Percentiles rank a stretch among this genome's conserved stretches.
Evolutionary conservation across 2,113 vertebrate genomes (phyloP).

Genomic region (Lynx canadensis): DNA sequence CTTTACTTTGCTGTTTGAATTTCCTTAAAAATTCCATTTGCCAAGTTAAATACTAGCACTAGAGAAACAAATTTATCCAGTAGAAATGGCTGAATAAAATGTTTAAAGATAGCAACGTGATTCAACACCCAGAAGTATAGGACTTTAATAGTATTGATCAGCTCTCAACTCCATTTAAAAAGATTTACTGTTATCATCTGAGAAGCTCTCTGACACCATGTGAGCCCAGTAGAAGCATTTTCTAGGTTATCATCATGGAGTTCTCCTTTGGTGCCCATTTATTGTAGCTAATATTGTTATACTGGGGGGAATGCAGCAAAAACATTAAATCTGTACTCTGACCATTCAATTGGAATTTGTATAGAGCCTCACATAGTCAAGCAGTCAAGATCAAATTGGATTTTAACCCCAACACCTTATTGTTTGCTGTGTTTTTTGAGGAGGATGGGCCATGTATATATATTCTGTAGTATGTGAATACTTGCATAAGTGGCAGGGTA

Average conservation of each 20-base stretch:
- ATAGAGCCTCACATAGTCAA: neutral
- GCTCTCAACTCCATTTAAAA: constrained; percentile 30
- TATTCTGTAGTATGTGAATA: neutral
- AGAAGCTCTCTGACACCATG: neutral
- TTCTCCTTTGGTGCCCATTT: constrained; percentile 4
- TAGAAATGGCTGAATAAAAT: constrained; percentile 38
- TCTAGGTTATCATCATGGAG: neutral
- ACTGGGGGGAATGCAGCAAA: constrained; percentile 7
- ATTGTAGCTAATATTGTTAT: neutral
- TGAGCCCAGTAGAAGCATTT: constrained; percentile 30
- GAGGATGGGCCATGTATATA: neutral
- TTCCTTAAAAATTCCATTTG: constrained; percentile 53
- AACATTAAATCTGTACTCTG: neutral
- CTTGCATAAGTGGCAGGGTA: neutral
- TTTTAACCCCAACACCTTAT: neutral
- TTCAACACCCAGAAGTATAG: constrained; percentile 12
- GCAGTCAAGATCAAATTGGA: neutral
- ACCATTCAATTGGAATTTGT: neutral
- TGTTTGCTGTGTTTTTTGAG: neutral
- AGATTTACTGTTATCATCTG: constrained; percentile 32
- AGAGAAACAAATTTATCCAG: constrained; percentile 18
- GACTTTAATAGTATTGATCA: constrained; percentile 44
- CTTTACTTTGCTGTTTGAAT: neutral
- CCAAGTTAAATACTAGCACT: constrained; percentile 36
- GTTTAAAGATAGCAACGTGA: constrained; percentile 22